Percentiles rank a stretch among this genome's conserved stretches.
These are phyloP conservation scores for Dasyprocta punctata DNA, from an alignment of 2,113 vertebrate species.

Conservation along the genomic window DNA sequence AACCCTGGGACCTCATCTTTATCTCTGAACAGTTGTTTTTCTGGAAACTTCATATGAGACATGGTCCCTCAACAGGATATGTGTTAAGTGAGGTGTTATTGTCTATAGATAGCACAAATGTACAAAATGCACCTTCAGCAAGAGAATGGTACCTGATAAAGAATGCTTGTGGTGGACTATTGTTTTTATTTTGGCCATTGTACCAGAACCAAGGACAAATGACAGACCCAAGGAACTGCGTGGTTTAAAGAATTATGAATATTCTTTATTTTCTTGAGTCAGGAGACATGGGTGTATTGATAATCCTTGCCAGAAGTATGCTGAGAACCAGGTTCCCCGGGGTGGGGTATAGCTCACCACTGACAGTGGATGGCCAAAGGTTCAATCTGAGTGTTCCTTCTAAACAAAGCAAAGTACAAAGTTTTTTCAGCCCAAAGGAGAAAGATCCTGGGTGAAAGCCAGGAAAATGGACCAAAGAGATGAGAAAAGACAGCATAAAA, in stretches of 20 bases:
- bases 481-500: background rate
- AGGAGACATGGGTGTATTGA: too few species aligned
- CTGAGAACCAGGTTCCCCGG: too few species aligned
- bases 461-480: background rate
- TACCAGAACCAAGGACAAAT: too few species aligned
- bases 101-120: background rate
- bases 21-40: background rate
- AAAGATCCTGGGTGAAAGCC: background rate
- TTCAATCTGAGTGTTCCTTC: background rate
- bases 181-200: too few species aligned
- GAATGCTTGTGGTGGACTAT: background rate
- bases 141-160: background rate
- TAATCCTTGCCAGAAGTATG: too few species aligned
- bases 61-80: too few species aligned
- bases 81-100: background rate
- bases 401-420: background rate
- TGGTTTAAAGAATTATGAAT: too few species aligned
- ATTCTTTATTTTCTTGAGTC: too few species aligned
- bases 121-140: background rate
- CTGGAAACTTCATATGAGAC: background rate
- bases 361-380: background rate
- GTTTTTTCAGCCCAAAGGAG: background rate
- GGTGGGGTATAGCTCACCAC: background rate
- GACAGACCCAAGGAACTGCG: too few species aligned
- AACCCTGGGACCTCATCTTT: background rate